Percentiles rank a stretch among this genome's conserved stretches.
Evolutionary conservation across 2,888 invertebrate genomes (phyloP).

Genomic region (Imbricaverruca yamaguchii): DNA sequence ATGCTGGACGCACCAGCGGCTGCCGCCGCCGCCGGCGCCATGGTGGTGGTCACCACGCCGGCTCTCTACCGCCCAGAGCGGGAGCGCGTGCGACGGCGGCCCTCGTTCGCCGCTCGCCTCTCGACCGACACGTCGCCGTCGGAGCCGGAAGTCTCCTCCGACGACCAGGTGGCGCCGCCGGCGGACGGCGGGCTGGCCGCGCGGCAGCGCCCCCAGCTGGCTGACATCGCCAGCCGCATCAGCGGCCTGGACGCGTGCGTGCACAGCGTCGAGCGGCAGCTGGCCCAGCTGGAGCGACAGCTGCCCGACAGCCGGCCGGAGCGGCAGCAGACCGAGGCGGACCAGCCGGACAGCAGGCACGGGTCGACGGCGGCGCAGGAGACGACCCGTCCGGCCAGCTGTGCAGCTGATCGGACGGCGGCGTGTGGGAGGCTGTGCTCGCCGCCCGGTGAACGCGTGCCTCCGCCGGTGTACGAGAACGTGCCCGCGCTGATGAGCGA

Average conservation of each 20-base stretch:
- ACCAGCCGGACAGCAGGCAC: neutral
- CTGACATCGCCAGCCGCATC: neutral
- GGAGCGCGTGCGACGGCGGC: neutral
- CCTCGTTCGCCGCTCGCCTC: neutral
- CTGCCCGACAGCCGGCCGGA: neutral
- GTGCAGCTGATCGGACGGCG: too few relatives aligned
- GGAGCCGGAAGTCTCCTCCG: too few relatives aligned
- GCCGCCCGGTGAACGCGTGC: too few relatives aligned
- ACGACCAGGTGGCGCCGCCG: neutral
- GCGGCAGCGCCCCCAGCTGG: neutral
- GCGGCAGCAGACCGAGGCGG: neutral
- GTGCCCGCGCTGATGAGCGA: too few relatives aligned
- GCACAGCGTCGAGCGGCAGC: neutral
- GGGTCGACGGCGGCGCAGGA: too few relatives aligned
- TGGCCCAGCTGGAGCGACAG: neutral
- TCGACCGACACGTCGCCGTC: neutral
- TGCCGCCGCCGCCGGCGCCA: neutral
- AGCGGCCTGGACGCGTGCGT: neutral
- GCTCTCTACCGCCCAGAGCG: neutral
- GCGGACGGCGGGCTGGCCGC: neutral
- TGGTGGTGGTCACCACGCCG: constrained; percentile 6
- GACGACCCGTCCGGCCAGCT: too few relatives aligned
- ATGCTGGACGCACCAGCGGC: neutral
- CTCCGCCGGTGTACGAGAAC: too few relatives aligned
- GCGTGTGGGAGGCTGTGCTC: too few relatives aligned